Percentiles rank a stretch among this genome's conserved stretches.
Conservation (phyloP, 2,113 vertebrate species). For the Sapayoa aenigma region DNA sequence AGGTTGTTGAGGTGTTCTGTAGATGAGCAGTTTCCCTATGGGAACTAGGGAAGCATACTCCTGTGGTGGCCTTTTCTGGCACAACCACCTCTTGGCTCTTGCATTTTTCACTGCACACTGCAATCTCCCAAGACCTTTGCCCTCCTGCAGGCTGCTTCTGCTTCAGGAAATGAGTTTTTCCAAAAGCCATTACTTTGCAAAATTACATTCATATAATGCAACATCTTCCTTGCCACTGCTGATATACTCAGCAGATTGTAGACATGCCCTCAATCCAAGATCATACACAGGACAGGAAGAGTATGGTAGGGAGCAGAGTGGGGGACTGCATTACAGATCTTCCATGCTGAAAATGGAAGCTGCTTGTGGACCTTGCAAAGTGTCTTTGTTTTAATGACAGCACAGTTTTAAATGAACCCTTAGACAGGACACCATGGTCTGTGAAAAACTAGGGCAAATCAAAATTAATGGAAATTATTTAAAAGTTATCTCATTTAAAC, state of each 20-base stretch:
- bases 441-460: not conserved
- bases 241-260: not conserved
- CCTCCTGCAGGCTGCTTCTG: not conserved
- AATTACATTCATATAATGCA: not conserved
- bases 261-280: not conserved
- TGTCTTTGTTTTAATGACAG: not conserved
- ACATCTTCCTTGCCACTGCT: not conserved
- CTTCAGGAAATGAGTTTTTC: not conserved
- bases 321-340: not conserved
- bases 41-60: not conserved
- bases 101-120: not conserved
- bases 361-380: not conserved
- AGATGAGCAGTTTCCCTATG: not conserved
- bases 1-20: not conserved
- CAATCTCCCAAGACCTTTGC: not conserved
- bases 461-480: constrained; percentile 4
- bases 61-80: not conserved
- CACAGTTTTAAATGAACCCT: not conserved
- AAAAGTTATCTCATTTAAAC: not conserved
- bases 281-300: not conserved
- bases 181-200: not conserved
- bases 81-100: not conserved
- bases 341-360: not conserved
- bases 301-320: rapidly evolving
- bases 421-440: not conserved